Evolutionary conservation across 2,113 vertebrate species (phyloP), one percentile per base, ranked within the genome.

Genomic region (Stigmatopora nigra): DNA sequence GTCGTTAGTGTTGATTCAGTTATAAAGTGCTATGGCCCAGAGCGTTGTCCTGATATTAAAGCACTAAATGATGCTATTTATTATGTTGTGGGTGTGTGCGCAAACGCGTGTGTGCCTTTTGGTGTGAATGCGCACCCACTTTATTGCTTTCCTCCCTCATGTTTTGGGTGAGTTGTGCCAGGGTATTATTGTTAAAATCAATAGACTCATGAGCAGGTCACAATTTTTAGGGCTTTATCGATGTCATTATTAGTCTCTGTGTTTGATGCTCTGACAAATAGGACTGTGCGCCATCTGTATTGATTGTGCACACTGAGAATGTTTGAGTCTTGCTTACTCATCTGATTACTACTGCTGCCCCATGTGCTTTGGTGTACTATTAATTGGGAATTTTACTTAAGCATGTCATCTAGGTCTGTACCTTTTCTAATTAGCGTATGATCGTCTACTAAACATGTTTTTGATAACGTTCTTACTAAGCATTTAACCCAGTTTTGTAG

Each of bases 181-280:
- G 49, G 69, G 70, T 82, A 70, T 84, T 82, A 87, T 89, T 93
- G 92, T 88, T 44, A 16, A 69, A 91, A 97, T 94, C 92, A 75
- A 89, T 84, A 82, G 73, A 75, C 81, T 69, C 55, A 69, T 69
- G 80, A 85, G 61, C 76, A 55, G 76, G 75, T 78, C 72, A 63
- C 73, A 61, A 78, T 84, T 86, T 91, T 88, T 91, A 86, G 58
- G 86, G 80, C 88, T 90, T 92, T 93, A 92, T 96, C 92, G 91
- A 94, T 95, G 90, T 90, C 90, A 95, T 95, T 94, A 95, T 92
- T 93, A 71, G 76, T 83, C 78, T 81, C 71, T 72, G 73, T 0
- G 72, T 91, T 91, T 46, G 6, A 6, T 17, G 71, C 78, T 62
- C 57, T 7, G 56, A 76, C 61, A 71, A 45, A 14, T 19, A 47